Base-by-base conservation (phyloP, 2,888 invertebrate species). In the Trachelus iudaicus region DNA sequence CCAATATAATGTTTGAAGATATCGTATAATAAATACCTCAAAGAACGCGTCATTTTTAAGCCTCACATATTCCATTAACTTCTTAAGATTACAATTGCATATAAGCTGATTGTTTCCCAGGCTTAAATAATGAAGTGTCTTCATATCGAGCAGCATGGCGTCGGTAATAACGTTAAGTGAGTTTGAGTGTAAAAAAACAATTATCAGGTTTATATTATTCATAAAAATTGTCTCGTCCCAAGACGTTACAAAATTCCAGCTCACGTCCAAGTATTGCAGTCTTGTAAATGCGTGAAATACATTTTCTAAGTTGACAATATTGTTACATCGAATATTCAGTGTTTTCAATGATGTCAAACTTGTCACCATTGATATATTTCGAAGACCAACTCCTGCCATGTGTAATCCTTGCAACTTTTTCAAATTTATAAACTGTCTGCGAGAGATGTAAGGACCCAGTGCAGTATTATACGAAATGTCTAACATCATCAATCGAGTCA, bases 91-190 rank as follows among this genome's bases (percentile, higher is more conserved):
- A 79, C 95, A 94, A 76, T 93, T 93, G 84, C 95, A 95, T 0
- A 94, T 90, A 33, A 95, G 92, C 11, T 93, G 92, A 85, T 95
- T 95, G 0, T 92, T 92, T 0, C 93, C 92, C 0, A 95, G 76
- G 1, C 92, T 93, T 0, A 95, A 80, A 77, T 92, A 93, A 0
- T 91, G 86, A 1, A 94, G 79, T 0, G 89, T 83, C 1, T 89
- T 85, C 11, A 95, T 91, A 82, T 95, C 95, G 23, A 88, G 82
- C 0, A 94, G 85, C 94, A 95, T 95, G 69, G 92, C 92, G 23
- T 91, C 88, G 0, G 94, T 92, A 11, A 95, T 90, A 11, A 94
- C 84, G 75, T 93, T 94, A 12, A 95, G 92, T 37, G 93, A 94
- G 78, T 95, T 95, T 2, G 92, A 88, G 34, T 89, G 90, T 6